Base-by-base conservation (phyloP, 2,888 invertebrate species). In the Philopedon plagiatum region DNA sequence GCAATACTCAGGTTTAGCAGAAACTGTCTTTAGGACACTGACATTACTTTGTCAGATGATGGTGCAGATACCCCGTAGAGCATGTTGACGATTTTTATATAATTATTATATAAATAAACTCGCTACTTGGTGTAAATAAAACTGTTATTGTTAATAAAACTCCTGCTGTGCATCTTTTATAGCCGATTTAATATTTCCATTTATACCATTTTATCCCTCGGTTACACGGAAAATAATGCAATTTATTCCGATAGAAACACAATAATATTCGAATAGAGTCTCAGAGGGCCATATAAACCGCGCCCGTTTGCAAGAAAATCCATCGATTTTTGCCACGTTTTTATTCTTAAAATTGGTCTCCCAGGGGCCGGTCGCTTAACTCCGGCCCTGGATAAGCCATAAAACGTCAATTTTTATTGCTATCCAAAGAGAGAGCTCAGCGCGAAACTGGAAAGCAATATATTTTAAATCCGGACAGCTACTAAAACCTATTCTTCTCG, bases 401-500 rank as follows among this genome's bases (percentile, higher is more conserved):
- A 57, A 57, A 57, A 19, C 37, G 37, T 57, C 57, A 57, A 57
- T 37, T 57, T 57, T 57, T 57, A 57, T 32, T 21, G 57, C 57
- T 18, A 34, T 57, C 18, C n/a, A 7, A 57, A 37, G 57, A 37
- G 37, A 57, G 34, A 54, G 32, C 54, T 54, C 54, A 54, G 19
- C 37, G 21, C 7, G 29, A 37, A 34, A 21, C 34, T 34, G 57
- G 32, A 21, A 18, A 32, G 32, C 15, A 21, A 57, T 57, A 34
- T 57, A 57, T 57, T 57, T 57, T 37, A 57, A 57, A 57, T 34
- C 57, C n/a, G 21, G 34, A 57, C 57, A 57, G 57, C 19, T 57
- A 11, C 37, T 57, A 13, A 57, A 34, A 21, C 32, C 18, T 57
- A 57, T 57, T 57, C 34, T 57, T 57, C 32, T 54, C 32, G 54